These are phyloP conservation scores for Nemotelus nigrinus DNA, from an alignment of 2,888 invertebrate species.

Conservation along the genomic window DNA sequence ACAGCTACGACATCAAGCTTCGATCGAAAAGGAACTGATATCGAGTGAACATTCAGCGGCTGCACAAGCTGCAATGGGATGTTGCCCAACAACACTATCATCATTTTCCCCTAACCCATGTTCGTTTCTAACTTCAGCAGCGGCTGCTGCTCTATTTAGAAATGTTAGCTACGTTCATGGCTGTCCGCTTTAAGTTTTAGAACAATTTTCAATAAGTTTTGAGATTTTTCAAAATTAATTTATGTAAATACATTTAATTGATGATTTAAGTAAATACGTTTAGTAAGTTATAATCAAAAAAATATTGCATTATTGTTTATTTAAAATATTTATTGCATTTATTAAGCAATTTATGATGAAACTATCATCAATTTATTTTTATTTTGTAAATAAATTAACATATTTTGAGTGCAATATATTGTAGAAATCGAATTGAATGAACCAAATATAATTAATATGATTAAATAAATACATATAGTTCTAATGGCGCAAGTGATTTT, in stretches of 20 bases:
- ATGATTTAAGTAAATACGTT: too few relatives aligned
- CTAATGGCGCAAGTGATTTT: too few relatives aligned
- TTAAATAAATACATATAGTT: background rate
- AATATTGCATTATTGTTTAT: too few relatives aligned
- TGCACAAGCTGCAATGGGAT: constrained; percentile 57
- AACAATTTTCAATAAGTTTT: too few relatives aligned
- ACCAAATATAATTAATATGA: background rate
- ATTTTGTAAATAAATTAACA: constrained; percentile 20
- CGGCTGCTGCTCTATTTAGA: constrained; percentile 74
- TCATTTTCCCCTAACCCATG: constrained; percentile 66
- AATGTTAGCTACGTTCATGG: constrained; percentile 80
- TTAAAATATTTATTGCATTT: background rate
- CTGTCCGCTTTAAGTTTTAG: constrained; percentile 70
- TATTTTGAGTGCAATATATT: constrained; percentile 38
- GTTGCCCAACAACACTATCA: constrained; percentile 62
- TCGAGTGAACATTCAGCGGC: constrained; percentile 57
- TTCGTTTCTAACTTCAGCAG: constrained; percentile 74
- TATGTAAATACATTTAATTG: too few relatives aligned
- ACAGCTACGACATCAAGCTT: constrained; percentile 85
- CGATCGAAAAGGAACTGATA: constrained; percentile 75
- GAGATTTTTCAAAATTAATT: too few relatives aligned
- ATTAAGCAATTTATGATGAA: background rate
- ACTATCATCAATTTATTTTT: constrained; percentile 4
- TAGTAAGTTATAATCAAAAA: too few relatives aligned
- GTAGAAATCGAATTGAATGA: background rate